Percentiles rank a stretch among this genome's conserved stretches.
These are phyloP conservation scores for Toxostoma redivivum DNA, from an alignment of 2,113 vertebrate species.

Conservation along the genomic window DNA sequence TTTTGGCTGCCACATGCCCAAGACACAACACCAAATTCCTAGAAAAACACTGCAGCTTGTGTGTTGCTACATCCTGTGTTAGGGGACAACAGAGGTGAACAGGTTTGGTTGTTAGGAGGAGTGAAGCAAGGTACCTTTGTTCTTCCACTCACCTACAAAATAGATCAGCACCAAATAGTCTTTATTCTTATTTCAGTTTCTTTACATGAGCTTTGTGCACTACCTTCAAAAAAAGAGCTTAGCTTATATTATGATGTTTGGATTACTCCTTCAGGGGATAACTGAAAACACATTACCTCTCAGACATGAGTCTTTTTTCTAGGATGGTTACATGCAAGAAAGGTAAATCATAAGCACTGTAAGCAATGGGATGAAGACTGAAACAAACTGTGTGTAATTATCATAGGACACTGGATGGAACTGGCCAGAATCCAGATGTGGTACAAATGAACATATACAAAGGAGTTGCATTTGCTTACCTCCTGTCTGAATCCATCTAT, in stretches of 20 bases:
- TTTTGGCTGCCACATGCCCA: background rate
- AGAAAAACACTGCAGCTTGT: background rate
- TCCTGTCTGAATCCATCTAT: background rate
- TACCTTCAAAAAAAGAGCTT: background rate
- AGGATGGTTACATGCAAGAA: background rate
- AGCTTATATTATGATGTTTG: background rate
- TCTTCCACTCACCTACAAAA: background rate
- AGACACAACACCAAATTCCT: background rate
- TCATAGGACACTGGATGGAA: background rate
- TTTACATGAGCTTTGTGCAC: background rate
- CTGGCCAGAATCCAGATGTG: background rate
- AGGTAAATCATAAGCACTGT: background rate
- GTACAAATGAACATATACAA: background rate
- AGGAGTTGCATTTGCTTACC: background rate
- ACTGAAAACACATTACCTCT: conserved; percentile 11
- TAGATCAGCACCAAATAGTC: background rate
- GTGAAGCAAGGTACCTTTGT: background rate
- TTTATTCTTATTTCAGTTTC: background rate
- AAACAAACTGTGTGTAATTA: background rate
- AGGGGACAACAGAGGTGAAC: background rate
- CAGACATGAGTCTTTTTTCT: background rate
- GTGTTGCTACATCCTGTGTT: background rate
- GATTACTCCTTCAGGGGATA: background rate
- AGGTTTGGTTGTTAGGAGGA: background rate
- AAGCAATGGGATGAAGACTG: background rate